A percentile compares a stretch with the other conserved stretches of the same genome.
Conservation (phyloP, 2,113 vertebrate genomes). For the Campylomormyrus tamandua region DNA sequence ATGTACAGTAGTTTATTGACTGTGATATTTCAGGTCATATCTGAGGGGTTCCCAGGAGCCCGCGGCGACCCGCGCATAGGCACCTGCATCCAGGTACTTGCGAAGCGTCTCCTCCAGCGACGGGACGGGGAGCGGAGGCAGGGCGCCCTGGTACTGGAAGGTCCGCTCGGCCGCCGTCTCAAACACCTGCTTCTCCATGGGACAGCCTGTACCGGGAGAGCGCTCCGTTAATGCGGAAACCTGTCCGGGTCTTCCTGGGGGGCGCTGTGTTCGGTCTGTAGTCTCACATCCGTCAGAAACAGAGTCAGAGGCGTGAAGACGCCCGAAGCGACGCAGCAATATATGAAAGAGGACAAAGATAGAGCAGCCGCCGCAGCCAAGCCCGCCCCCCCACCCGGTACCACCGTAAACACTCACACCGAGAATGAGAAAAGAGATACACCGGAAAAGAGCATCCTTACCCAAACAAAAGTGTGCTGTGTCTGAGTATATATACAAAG, state of each 20-base stretch:
- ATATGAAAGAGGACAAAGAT: neutral
- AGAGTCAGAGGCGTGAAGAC: neutral
- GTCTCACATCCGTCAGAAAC: neutral
- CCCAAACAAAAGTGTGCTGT: neutral
- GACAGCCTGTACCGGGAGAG: neutral
- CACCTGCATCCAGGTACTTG: conserved; percentile 90
- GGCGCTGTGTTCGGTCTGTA: neutral
- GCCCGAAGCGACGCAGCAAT: neutral
- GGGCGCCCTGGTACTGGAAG: conserved; percentile 79
- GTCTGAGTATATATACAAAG: neutral
- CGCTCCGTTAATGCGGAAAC: conserved; percentile 6
- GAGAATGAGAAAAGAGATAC: neutral
- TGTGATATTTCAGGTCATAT: neutral
- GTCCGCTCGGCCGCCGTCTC: conserved; percentile 69
- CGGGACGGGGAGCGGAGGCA: conserved; percentile 83
- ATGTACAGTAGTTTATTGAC: neutral
- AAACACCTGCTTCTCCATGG: conserved; percentile 74
- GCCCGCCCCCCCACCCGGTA: neutral
- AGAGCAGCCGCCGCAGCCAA: neutral
- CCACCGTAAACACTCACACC: neutral
- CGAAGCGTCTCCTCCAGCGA: conserved; percentile 71
- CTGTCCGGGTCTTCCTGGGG: neutral
- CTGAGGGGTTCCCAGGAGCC: neutral
- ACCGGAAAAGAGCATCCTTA: neutral
- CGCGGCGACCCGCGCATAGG: neutral